Evolutionary conservation across 2,113 vertebrate species (phyloP).

Genomic region (Poicephalus meyeri): DNA sequence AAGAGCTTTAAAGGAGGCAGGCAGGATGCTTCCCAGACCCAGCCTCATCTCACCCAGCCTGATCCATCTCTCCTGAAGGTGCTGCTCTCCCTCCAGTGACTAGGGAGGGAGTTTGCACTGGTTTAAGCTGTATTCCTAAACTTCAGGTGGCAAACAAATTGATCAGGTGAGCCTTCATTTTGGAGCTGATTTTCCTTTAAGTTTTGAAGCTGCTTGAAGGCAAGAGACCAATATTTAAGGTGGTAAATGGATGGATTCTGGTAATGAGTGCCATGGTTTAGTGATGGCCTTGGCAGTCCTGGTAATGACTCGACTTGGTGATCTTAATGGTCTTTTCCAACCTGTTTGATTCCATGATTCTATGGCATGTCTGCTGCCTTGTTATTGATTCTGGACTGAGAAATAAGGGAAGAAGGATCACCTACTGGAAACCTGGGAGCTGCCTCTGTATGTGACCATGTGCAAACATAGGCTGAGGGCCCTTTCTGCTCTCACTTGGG

Average conservation of each 20-base stretch:
- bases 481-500: too few relatives aligned
- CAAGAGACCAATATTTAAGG: background rate
- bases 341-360: background rate
- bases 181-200: background rate
- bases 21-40: background rate
- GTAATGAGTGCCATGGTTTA: background rate
- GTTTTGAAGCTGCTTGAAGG: background rate
- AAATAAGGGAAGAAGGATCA: background rate
- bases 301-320: background rate
- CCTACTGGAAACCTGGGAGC: background rate
- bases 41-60: background rate
- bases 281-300: background rate
- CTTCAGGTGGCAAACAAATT: background rate
- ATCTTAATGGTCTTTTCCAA: background rate
- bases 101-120: background rate
- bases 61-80: background rate
- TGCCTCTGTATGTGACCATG: background rate
- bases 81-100: background rate
- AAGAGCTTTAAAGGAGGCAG: too few relatives aligned
- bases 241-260: background rate
- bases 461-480: background rate
- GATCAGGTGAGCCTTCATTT: background rate
- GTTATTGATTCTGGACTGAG: background rate
- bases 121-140: background rate
- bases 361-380: background rate